Conservation (phyloP, 2,888 invertebrate genomes). For the Bruchidius siliquastri region DNA sequence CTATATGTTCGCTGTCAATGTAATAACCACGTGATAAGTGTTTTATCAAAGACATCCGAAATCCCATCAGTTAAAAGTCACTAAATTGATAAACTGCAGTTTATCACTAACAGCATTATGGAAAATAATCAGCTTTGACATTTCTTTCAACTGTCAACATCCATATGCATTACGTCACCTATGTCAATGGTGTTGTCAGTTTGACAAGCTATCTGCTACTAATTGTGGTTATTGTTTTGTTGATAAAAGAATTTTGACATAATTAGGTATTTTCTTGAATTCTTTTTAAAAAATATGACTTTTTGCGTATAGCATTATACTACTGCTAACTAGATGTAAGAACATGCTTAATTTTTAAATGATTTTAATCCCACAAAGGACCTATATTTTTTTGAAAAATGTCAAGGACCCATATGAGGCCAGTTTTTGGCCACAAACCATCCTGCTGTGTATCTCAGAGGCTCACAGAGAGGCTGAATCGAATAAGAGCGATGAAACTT, state of each 20-base stretch:
- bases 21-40: no score
- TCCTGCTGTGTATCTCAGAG: slow-evolving; percentile 70
- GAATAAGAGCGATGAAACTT: slow-evolving; percentile 60
- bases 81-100: no score
- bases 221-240: not conserved
- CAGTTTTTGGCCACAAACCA: slow-evolving; percentile 70
- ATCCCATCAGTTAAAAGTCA: no score
- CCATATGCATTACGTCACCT: not conserved
- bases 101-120: no score
- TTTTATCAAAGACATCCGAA: no score
- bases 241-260: not conserved
- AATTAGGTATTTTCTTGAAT: not conserved
- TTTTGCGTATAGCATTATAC: not conserved
- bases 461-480: slow-evolving; percentile 68
- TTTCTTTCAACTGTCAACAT: not conserved
- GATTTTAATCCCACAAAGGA: not conserved
- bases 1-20: no score
- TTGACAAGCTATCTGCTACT: not conserved
- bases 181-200: not conserved
- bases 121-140: no score
- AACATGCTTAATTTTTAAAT: not conserved
- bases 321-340: not conserved
- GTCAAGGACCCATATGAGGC: slow-evolving; percentile 68
- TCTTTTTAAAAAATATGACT: not conserved
- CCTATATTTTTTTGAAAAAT: slow-evolving; percentile 42